Base-by-base conservation (phyloP, 2,888 invertebrate genomes). In the Ophion slaviceki region DNA sequence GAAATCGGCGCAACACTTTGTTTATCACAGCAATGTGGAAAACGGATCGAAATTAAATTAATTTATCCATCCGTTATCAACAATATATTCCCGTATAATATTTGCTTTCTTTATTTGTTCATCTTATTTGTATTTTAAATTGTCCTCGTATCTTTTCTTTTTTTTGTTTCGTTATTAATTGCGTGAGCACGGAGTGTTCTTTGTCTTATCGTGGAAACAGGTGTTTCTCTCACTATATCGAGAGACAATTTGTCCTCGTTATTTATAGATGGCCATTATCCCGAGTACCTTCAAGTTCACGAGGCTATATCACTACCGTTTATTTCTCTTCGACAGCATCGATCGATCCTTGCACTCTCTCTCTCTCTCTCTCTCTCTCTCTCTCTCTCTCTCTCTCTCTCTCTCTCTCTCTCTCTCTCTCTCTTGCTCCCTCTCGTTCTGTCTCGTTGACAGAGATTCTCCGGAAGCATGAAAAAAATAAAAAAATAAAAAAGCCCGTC, bases 21-120 rank as follows among this genome's bases (percentile, higher is more conserved):
- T 74, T 78, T 80, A 83, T 83, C 86, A 86, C 83, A 81, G 80
- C 70, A 81, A 70, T 64, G 74, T 70, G 70, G 68, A 83, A 74
- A 78, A n/a, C 40, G 62, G 20, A 76, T 74, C 59, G 45, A 59
- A 68, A 71, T 53, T 62, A 75, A 78, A 36, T 71, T 20, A 24
- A 66, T 53, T 66, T 32, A 61, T 11, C 2, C 59, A 66, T 6
- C 20, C n/a, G 28, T 67, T 32, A 64, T 72, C n/a, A 45, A 62
- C 66, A 47, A 68, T 47, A 67, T 57, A 45, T 28, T 61, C 53
- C 32, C 24, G 45, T 32, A 59, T 28, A 24, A 28, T 40, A 40
- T 68, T 6, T 47, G 11, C 57, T 40, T 4, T 11, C n/a, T 62
- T 5, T 10, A 53, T 28, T 57, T 20, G 61, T 61, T 57, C 32